Percentiles rank a stretch among this genome's conserved stretches.
phyloP scores from a whole-genome alignment of 2,888 invertebrate species.

The Sipunculus nudus region DNA sequence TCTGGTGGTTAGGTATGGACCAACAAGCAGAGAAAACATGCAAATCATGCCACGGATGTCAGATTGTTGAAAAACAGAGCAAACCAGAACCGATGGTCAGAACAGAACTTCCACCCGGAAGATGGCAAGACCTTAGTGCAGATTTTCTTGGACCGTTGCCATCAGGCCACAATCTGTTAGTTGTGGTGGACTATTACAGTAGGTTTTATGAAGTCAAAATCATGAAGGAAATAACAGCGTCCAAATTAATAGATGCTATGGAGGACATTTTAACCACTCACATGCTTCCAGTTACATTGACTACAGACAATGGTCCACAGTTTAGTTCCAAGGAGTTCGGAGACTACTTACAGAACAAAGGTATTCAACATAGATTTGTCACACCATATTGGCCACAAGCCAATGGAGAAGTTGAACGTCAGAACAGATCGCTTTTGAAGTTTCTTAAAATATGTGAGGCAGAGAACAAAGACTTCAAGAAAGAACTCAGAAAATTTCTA shows the following conservation, averaged over 20 bases:
- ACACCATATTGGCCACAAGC: slow-evolving; percentile 9
- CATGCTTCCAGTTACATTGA: slow-evolving; percentile 1
- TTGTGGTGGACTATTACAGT: slow-evolving; percentile 14
- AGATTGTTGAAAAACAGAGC: not conserved
- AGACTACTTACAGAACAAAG: not conserved
- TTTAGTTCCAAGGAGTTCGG: slow-evolving; percentile 5
- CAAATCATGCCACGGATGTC: slow-evolving; percentile 3
- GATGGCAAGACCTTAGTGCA: slow-evolving; percentile 14
- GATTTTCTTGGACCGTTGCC: slow-evolving; percentile 6
- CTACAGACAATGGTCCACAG: slow-evolving; percentile 16
- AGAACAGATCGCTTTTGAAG: too few species aligned
- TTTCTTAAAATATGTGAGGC: too few species aligned
- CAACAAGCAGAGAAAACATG: slow-evolving; percentile 7
- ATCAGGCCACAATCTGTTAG: slow-evolving; percentile 1
- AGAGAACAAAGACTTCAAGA: too few species aligned
- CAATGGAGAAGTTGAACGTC: slow-evolving; percentile 19
- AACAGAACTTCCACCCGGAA: slow-evolving; percentile 2
- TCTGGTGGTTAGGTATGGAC: slow-evolving; percentile 21
- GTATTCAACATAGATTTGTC: not conserved
- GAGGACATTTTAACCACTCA: slow-evolving; percentile 6
- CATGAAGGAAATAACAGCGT: not conserved
- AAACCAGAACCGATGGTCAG: slow-evolving; percentile 12
- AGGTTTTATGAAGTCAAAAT: slow-evolving; percentile 10
- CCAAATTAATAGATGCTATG: not conserved
- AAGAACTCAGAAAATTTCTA: too few species aligned